Evolutionary conservation across 1,140 invertebrate species (phyloP).

Genomic region (Zaprionus inermis): DNA sequence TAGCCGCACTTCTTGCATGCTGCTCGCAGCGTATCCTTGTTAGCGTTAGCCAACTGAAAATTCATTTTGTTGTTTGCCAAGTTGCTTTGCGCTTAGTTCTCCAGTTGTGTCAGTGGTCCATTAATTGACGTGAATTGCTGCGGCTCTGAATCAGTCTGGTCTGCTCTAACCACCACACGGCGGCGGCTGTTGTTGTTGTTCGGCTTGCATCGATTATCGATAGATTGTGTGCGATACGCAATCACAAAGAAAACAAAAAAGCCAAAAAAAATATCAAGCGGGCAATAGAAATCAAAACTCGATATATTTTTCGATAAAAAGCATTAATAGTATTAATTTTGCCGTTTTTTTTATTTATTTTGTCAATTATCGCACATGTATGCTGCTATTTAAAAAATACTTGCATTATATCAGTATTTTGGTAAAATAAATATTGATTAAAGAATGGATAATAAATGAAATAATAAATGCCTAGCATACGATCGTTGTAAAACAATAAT

Average conservation of each 20-base stretch:
- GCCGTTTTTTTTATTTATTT: too few species aligned
- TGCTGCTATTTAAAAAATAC: too few species aligned
- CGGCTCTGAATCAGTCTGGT: conserved; percentile 32
- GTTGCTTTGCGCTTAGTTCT: neutral
- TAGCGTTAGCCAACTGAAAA: conserved; percentile 85
- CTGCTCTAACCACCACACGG: conserved; percentile 38
- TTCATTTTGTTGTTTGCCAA: conserved; percentile 62
- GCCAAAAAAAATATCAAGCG: neutral
- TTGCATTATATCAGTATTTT: too few species aligned
- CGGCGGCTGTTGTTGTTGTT: conserved; percentile 45
- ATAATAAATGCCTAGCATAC: too few species aligned
- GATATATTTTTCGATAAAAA: conserved; percentile 1
- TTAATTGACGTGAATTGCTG: conserved; percentile 40
- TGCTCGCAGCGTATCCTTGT: conserved; percentile 89
- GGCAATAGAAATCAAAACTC: neutral
- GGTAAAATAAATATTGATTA: too few species aligned
- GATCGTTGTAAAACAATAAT: too few species aligned
- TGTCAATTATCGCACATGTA: too few species aligned
- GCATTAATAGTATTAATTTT: neutral
- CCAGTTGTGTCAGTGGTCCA: conserved; percentile 22
- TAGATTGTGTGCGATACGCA: conserved; percentile 6
- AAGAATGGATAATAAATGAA: too few species aligned
- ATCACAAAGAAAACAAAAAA: neutral
- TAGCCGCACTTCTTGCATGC: conserved; percentile 98
- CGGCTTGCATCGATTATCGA: conserved; percentile 26